Base-by-base conservation (phyloP, 1,140 invertebrate species). In the Bombus picipes region DNA sequence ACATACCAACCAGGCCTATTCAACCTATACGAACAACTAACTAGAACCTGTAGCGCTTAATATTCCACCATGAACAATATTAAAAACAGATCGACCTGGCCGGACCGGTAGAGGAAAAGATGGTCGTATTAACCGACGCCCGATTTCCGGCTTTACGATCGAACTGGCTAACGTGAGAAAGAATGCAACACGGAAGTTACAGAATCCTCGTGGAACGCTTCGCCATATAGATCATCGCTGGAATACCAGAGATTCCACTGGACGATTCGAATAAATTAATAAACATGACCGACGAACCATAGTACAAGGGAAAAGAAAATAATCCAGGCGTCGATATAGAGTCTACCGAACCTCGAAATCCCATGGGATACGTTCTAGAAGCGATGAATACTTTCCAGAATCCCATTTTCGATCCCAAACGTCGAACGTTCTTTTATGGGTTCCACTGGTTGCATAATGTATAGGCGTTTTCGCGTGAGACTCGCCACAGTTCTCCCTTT, bases 381-480 rank as follows among this genome's bases (percentile, higher is more conserved):
- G 28, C 47, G 47, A 34, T 62, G 71, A 47, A 75, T 74, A 65
- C 78, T 85, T 78, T 66, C 65, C 62, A 76, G 70, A n/a, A 65
- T 65, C 57, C 73, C 80, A 37, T 62, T 53, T 53, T 32, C 28
- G 4, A 65, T 32, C 5, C 62, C 62, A 22, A 71, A 72, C 66
- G 53, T 66, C 78, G n/a, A 43, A 34, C 12, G 32, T 68, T 88
- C 91, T 87, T 89, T 95, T 94, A 95, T 93, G 94, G 90, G 92
- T 90, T 25, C 94, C 92, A 91, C 90, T 91, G 94, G 93, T 94
- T 95, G 92, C 94, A 95, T 95, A 94, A 95, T 95, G 94, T 92
- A 95, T 94, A 86, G 89, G 90, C 85, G 90, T 91, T 92, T 94
- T 93, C 88, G 87, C 92, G 87, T 87, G 91, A 89, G 90, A 93